These are phyloP conservation scores for Willowsia nigromaculata DNA, from an alignment of 2,888 invertebrate genomes.

Conservation along the genomic window DNA sequence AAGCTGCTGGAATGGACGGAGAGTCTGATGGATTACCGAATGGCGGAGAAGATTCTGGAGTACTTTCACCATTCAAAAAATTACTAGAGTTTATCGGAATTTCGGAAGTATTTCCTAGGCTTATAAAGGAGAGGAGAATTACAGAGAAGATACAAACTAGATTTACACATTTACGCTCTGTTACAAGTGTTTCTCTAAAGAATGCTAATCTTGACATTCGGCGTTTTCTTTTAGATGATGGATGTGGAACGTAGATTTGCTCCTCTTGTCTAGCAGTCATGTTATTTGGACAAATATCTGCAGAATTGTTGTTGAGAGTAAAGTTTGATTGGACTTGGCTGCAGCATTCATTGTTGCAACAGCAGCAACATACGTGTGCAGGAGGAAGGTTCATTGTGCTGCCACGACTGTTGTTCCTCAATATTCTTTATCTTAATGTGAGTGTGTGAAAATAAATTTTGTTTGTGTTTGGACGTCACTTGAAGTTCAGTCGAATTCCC, in stretches of 20 bases:
- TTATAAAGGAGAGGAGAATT: constrained; percentile 49
- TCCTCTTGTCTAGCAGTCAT: neutral
- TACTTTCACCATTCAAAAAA: constrained; percentile 58
- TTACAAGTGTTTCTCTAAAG: neutral
- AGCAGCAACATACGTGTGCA: constrained; percentile 27
- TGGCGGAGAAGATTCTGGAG: constrained; percentile 4
- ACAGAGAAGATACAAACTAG: constrained; percentile 47
- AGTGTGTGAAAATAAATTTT: constrained; percentile 5
- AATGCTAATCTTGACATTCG: neutral
- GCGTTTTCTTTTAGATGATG: constrained; percentile 47
- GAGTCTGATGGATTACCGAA: constrained; percentile 26
- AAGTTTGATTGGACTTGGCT: neutral
- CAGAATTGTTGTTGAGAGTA: neutral
- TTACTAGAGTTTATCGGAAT: constrained; percentile 38
- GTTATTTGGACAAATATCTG: neutral
- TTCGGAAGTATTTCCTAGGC: constrained; percentile 34
- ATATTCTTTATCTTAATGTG: neutral
- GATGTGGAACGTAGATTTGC: constrained; percentile 22
- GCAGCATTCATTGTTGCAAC: constrained; percentile 18
- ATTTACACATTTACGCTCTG: constrained; percentile 18
- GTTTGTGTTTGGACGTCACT: constrained; percentile 19
- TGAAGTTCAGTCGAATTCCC: constrained; percentile 46
- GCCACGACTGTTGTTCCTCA: neutral
- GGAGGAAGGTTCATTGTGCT: constrained; percentile 69
- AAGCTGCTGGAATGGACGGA: constrained; percentile 54